phyloP scores from a whole-genome alignment of 2,113 vertebrate species.

The Galemys pyrenaicus region DNA sequence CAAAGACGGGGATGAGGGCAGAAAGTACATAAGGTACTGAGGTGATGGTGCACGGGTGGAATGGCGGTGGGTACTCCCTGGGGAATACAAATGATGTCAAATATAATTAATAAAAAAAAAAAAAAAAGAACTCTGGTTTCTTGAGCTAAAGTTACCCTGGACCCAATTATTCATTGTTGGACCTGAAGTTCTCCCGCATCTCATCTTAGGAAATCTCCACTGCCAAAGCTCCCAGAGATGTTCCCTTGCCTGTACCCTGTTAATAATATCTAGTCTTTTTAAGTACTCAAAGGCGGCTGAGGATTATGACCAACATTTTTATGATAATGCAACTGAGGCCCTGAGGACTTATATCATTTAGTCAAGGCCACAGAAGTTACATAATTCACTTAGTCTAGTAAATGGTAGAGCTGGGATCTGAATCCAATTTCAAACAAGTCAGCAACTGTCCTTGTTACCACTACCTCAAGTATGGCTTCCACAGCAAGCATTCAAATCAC shows the following conservation, averaged over 20 bases:
- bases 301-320: not conserved
- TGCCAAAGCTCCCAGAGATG: not conserved
- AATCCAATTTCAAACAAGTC: not conserved
- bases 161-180: not conserved
- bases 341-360: not conserved
- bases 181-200: not conserved
- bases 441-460: not conserved
- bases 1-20: too few relatives aligned
- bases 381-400: not conserved
- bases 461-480: not conserved
- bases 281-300: not conserved
- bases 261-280: not conserved
- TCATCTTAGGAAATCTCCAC: not conserved
- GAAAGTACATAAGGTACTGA: too few relatives aligned
- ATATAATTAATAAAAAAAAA: too few relatives aligned
- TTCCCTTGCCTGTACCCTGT: not conserved
- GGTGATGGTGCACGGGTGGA: too few relatives aligned
- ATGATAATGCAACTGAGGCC: not conserved
- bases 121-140: conserved; percentile 22
- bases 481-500: not conserved
- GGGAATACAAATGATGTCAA: too few relatives aligned
- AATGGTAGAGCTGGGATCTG: not conserved
- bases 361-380: not conserved
- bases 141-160: not conserved
- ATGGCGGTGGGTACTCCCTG: too few relatives aligned